Evolutionary conservation across 2,113 vertebrate species (phyloP).

Genomic region (Silurus meridionalis): DNA sequence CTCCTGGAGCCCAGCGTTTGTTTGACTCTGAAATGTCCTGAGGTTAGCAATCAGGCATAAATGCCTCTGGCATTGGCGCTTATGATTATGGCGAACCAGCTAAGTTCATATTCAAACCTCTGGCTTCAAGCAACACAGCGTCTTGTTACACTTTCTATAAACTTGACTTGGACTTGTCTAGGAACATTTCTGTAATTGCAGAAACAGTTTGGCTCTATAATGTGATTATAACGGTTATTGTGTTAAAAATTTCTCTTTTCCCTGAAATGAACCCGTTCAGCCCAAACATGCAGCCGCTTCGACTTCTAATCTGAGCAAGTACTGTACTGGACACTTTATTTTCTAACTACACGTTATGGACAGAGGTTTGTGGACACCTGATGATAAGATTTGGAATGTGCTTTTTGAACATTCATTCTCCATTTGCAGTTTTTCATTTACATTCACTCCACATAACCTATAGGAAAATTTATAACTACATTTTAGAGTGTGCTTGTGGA

Average conservation of each 20-base stretch:
- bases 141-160: slow-evolving; percentile 31
- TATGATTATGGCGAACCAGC: slow-evolving; percentile 38
- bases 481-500: too few species aligned
- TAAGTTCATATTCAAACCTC: neutral
- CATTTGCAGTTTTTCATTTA: too few species aligned
- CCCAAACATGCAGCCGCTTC: neutral
- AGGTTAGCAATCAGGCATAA: slow-evolving; percentile 40
- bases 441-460: too few species aligned
- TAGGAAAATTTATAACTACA: too few species aligned
- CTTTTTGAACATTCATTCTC: too few species aligned
- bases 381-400: too few species aligned
- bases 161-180: neutral
- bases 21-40: slow-evolving; percentile 41
- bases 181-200: neutral
- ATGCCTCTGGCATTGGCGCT: slow-evolving; percentile 31
- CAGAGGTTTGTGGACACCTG: too few species aligned
- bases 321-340: neutral
- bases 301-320: neutral
- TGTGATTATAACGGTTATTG: neutral
- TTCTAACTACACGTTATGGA: too few species aligned
- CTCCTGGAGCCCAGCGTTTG: slow-evolving; percentile 5
- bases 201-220: neutral
- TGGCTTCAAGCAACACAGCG: neutral
- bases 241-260: neutral
- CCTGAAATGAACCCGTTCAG: neutral